Base-by-base conservation (phyloP, 2,797 vertebrate species). In the Sorex maritimensis region DNA sequence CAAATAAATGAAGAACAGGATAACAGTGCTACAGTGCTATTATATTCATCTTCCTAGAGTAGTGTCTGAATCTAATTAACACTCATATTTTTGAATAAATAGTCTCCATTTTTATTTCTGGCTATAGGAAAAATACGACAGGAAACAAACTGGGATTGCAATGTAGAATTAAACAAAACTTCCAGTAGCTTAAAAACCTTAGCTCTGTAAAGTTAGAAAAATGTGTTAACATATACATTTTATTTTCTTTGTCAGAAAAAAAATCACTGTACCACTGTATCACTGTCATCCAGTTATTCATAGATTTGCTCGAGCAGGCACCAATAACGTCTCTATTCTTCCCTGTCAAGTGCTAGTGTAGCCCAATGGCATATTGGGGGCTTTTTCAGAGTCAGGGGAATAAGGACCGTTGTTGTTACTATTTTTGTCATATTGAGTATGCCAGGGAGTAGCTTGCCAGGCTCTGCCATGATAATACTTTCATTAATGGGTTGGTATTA, bases 141-240 rank as follows among this genome's bases (percentile, higher is more conserved):
- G 28, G 41, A 81, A 74, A 68, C 24, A 80, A 84, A 84, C 17
- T 67, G 30, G 55, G 23, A 19, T 69, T 86, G n/a, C 90, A 34
- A 74, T 69, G 68, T 79, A 90, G 49, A 68, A 92, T 90, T 73
- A 90, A 26, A 74, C 82, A 49, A 61, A 87, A 95, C 19, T 44
- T 15, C 38, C 21, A 71, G 52, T 44, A 90, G 30, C 19, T 69
- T 63, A 41, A 58, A 77, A 58, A 77, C 30, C 19, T 52, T 65
- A 92, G 30, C 15, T 79, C 23, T 75, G 13, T 21, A 52, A 83
- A 38, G 28, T 90, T 74, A 34, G 38, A 80, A 79, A 92, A 87
- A 34, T 41, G 6, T 69, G 52, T 63, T 74, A 83, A 4, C 8
- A 26, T 41, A 55, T 74, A 80, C 82, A 14, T 41, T 87, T 90